These are phyloP conservation scores for Parazoanthus swiftii DNA, from an alignment of 92 coral and sea anemone genomes.

Conservation along the genomic window DNA sequence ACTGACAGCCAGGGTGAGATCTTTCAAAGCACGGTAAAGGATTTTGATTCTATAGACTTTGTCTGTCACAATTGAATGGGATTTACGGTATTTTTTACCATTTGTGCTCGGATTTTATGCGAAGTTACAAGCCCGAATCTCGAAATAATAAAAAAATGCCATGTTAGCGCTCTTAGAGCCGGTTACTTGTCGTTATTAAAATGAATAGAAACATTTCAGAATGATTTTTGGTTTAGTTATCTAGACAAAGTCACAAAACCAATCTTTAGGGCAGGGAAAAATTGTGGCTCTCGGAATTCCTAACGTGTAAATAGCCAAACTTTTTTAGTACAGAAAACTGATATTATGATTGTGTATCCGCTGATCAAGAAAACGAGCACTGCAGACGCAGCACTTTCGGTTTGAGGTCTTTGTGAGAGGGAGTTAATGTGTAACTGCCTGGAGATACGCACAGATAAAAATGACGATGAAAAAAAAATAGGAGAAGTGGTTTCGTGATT, in stretches of 20 bases:
- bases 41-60: background rate
- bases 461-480: too few species aligned
- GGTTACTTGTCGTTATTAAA: background rate
- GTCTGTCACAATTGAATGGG: background rate
- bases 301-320: background rate
- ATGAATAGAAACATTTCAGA: background rate
- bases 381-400: background rate
- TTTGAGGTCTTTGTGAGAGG: too few species aligned
- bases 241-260: background rate
- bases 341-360: background rate
- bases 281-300: background rate
- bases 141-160: background rate
- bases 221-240: background rate
- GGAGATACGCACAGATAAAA: background rate
- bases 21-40: background rate
- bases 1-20: background rate
- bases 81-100: background rate
- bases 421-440: too few species aligned
- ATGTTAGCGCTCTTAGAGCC: background rate
- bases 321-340: background rate
- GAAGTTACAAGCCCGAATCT: too few species aligned
- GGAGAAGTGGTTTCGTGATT: background rate
- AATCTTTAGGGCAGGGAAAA: background rate
- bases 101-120: too few species aligned
- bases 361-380: background rate